Conservation (phyloP, 1,140 invertebrate genomes). For the Lanistes nyassanus region DNA sequence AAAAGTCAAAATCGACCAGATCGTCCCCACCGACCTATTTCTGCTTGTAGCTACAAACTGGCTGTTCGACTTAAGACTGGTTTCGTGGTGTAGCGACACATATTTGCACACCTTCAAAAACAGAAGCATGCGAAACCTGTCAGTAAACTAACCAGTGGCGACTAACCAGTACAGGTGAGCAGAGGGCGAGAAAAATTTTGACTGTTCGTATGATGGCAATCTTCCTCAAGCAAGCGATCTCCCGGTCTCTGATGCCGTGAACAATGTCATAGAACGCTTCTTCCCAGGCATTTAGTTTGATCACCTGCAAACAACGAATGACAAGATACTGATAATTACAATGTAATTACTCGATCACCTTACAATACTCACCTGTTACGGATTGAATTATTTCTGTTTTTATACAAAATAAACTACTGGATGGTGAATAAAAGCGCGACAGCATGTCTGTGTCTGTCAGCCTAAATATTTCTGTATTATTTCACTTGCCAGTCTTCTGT, state of each 20-base stretch:
- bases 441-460: not conserved
- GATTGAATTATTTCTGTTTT: not conserved
- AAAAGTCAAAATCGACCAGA: no score
- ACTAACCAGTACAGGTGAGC: no score
- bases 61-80: no score
- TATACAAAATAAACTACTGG: not conserved
- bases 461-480: no score
- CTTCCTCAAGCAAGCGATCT: slow-evolving; percentile 64
- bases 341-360: not conserved
- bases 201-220: slow-evolving; percentile 62
- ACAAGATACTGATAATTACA: not conserved
- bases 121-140: no score
- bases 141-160: no score
- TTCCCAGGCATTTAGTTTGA: slow-evolving; percentile 52
- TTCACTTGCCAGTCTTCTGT: no score
- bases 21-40: no score
- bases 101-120: no score
- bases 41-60: no score
- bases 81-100: no score
- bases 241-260: slow-evolving; percentile 50
- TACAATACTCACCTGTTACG: not conserved
- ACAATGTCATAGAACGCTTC: slow-evolving; percentile 69
- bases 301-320: slow-evolving; percentile 25
- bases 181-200: not conserved
- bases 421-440: not conserved